Base-by-base conservation (phyloP, 1,140 invertebrate genomes). In the Gonioctena quinquepunctata region DNA sequence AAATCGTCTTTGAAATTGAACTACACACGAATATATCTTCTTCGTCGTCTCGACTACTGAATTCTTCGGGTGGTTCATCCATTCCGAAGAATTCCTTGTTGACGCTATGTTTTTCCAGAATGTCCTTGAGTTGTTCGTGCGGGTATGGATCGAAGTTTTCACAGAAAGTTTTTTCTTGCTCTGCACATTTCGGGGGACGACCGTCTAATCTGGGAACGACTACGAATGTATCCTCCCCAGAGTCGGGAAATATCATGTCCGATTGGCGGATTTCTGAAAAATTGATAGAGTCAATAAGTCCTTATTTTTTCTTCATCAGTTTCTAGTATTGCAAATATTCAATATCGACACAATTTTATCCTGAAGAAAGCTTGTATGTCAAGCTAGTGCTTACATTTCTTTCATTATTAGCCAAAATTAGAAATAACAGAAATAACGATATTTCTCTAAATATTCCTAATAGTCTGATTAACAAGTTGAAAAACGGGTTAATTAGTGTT, bases 121-220 rank as follows among this genome's bases (percentile, higher is more conserved):
- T 52, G 6, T 70, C 65, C 28, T 74, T 72, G 3, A 80, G n/a
- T 16, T 75, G 70, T 13, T 71, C 13, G 57, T 77, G 71, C 2
- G 80, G 80, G 56, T 82, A 82, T 6, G 64, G 16, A 2, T 79
- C 76, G 22, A 79, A 66, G 11, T 78, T 42, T 63, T 82, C 80
- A 57, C 80, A 82, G 52, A 77, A 79, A 6, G 76, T 75, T 1
- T 66, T 52, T 6, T 70, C 74, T 42, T 42, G 11, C 16, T 70
- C 64, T n/a, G 80, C 74, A 61, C 80, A 81, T 21, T 69, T 74
- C 5, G 79, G 78, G 3, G 79, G 78, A 13, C 61, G 16, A 1
- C 59, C 65, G 19, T 76, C 60, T n/a, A 75, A 69, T 18, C 23
- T 68, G 7, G 70, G 68, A 21, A 52, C 11, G 0, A 16, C 48